phyloP scores from a whole-genome alignment of 2,797 vertebrate species.

The Poecilia picta region DNA sequence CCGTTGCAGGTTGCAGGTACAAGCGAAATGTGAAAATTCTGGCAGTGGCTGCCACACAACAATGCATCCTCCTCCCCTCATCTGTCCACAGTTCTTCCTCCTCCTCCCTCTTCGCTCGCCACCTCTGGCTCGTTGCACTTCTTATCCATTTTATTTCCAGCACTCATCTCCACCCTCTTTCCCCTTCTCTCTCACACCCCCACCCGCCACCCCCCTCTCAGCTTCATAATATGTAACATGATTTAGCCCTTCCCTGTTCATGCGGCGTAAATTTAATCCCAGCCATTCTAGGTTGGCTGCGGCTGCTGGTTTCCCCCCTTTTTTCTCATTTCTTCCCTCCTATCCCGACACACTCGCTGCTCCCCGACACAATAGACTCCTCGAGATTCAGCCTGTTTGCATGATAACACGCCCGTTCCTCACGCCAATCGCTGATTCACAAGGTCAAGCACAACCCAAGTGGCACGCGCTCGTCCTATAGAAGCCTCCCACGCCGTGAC shows the following conservation, averaged over 20 bases:
- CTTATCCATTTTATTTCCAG: slow-evolving; percentile 75
- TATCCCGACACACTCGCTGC: slow-evolving; percentile 53
- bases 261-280: slow-evolving; percentile 78
- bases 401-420: slow-evolving; percentile 62
- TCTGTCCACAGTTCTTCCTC: slow-evolving; percentile 16
- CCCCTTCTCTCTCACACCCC: slow-evolving; percentile 1
- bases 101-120: slow-evolving; percentile 31
- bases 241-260: slow-evolving; percentile 78
- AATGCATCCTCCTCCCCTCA: slow-evolving; percentile 35
- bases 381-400: slow-evolving; percentile 64
- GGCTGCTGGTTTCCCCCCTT: slow-evolving; percentile 56
- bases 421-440: slow-evolving; percentile 58
- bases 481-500: slow-evolving; percentile 48
- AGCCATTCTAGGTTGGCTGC: slow-evolving; percentile 69
- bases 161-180: slow-evolving; percentile 43
- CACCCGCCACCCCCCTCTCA: slow-evolving; percentile 26
- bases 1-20: slow-evolving; percentile 43
- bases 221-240: slow-evolving; percentile 78
- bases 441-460: slow-evolving; percentile 67
- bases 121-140: slow-evolving; percentile 66
- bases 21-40: slow-evolving; percentile 67
- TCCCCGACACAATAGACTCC: slow-evolving; percentile 64
- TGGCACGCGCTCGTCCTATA: slow-evolving; percentile 50
- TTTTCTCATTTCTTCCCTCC: slow-evolving; percentile 44
- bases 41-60: slow-evolving; percentile 47